Percentiles rank a stretch among this genome's conserved stretches.
These are phyloP conservation scores for Didymodactylos carnosus DNA, from an alignment of 2,888 invertebrate genomes.

Conservation along the genomic window DNA sequence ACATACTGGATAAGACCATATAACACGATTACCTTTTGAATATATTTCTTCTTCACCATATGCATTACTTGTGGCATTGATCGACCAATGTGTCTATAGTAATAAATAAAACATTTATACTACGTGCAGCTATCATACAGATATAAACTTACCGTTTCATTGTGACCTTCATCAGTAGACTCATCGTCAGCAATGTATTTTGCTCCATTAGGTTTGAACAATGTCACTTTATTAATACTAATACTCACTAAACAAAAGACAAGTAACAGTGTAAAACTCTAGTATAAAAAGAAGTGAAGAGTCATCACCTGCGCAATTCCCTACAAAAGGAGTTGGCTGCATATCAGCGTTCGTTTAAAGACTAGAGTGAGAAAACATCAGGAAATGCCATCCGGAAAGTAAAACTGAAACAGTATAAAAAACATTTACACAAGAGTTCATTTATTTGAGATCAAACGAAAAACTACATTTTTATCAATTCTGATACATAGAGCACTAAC, in stretches of 20 bases:
- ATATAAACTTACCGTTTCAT: neutral
- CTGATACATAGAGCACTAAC: too few relatives aligned
- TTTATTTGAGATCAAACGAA: too few relatives aligned
- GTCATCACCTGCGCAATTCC: too few relatives aligned
- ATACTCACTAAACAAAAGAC: neutral
- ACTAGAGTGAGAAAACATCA: too few relatives aligned
- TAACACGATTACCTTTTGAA: neutral
- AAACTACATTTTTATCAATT: too few relatives aligned
- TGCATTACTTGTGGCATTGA: neutral
- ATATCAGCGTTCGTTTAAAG: too few relatives aligned
- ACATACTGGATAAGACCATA: neutral
- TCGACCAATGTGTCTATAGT: neutral
- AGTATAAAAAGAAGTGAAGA: too few relatives aligned
- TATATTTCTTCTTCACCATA: neutral
- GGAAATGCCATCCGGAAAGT: too few relatives aligned
- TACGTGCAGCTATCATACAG: neutral
- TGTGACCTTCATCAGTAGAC: neutral
- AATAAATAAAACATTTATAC: neutral
- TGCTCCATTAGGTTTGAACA: neutral
- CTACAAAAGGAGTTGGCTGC: too few relatives aligned
- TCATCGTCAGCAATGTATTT: neutral
- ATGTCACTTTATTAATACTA: neutral
- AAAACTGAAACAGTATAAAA: too few relatives aligned
- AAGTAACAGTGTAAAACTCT: too few relatives aligned
- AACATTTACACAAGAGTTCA: too few relatives aligned